phyloP scores from a whole-genome alignment of 2,113 vertebrate genomes.

The Megaptera novaeangliae region DNA sequence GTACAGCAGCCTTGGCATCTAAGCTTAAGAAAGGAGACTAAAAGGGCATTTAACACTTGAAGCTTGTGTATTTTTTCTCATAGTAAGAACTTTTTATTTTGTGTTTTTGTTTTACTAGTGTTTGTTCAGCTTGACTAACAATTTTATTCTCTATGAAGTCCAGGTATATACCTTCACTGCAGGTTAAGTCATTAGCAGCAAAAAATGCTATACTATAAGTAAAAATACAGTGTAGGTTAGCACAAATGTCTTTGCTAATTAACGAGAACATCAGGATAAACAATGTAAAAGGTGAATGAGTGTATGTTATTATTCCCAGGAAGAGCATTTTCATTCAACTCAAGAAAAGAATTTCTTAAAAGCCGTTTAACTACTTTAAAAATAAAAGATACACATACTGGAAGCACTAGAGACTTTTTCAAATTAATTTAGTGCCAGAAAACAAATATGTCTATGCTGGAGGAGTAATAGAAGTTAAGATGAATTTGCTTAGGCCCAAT shows the following conservation, averaged over 20 bases:
- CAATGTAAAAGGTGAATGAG: not conserved
- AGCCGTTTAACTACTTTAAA: not conserved
- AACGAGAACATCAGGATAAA: not conserved
- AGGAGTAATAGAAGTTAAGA: not conserved
- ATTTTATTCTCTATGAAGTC: not conserved
- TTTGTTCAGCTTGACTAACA: not conserved
- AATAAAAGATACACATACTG: not conserved
- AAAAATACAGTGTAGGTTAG: not conserved
- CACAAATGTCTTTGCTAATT: not conserved
- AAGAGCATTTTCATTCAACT: not conserved
- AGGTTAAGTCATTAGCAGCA: not conserved
- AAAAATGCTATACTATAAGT: not conserved
- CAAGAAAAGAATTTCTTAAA: not conserved
- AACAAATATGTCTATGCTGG: not conserved
- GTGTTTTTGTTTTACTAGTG: not conserved
- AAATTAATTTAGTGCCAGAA: constrained; percentile 9
- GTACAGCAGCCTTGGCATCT: not conserved
- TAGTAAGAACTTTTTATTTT: not conserved
- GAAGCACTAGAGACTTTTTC: not conserved
- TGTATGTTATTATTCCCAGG: not conserved
- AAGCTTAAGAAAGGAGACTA: not conserved
- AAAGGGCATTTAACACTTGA: not conserved
- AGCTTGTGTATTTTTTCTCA: not conserved
- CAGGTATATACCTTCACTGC: not conserved
- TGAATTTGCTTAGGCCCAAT: not conserved